Evolutionary conservation across 2,888 invertebrate genomes (phyloP), one percentile per base, ranked within the genome.

Genomic region (Tenthredo notha): DNA sequence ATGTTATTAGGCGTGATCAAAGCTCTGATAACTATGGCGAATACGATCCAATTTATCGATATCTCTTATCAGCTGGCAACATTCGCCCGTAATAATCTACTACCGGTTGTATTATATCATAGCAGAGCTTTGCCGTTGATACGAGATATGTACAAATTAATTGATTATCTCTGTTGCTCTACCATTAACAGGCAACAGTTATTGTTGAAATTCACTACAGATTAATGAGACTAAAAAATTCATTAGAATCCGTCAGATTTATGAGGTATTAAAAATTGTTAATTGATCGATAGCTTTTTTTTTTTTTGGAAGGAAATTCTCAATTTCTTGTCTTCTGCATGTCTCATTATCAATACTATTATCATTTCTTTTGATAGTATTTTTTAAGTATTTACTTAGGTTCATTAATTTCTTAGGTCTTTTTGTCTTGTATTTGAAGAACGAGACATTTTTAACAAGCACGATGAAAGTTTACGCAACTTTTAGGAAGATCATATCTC

Each of bases 11-110:
- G 21, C 25, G 25, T 12, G 61, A 61, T 61, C 61, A 25, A 61
- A 61, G 25, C 61, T 21, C 25, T 25, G 61, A 61, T 61, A 61
- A 25, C 61, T 25, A 12, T 25, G 61, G 25, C 21, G 25, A 12
- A 61, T 61, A 25, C 25, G 61, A 61, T 25, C 61, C 61, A 61
- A 61, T 61, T 61, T 61, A 61, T 61, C 61, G 61, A 61, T 21
- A 61, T 25, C 61, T 61, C 21, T 61, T 61, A 61, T 61, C 61
- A 25, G 61, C 61, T 25, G 25, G 25, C 25, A 21, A 61, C 61
- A 61, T 61, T 61, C 25, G 61, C 7, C 21, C 21, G 10, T 25
- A 61, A 61, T 61, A 61, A 61, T 61, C 7, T 12, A 61, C 61
- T 61, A 25, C 61, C 12, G 61, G 61, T 61, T 25, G 25, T 12